A percentile compares a stretch with the other conserved stretches of the same genome.
Conservation (phyloP, 2,888 invertebrate species). For the Zele albiditarsus region DNA sequence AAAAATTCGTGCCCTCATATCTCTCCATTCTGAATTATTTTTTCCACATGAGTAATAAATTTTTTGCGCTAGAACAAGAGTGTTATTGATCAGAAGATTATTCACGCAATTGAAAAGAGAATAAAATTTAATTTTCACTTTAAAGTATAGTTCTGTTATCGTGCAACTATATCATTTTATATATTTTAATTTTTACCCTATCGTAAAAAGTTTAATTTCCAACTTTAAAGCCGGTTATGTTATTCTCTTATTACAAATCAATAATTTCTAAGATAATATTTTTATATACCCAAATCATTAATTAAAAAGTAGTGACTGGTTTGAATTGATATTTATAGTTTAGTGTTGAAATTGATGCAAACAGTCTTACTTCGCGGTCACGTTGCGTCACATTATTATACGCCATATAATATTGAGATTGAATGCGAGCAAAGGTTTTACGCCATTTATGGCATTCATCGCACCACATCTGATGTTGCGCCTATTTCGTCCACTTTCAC, state of each 20-base stretch:
- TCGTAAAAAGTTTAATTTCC: no score
- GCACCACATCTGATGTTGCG: conserved; percentile 40
- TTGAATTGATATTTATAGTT: background rate
- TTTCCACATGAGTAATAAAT: conserved; percentile 19
- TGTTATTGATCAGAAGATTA: no score
- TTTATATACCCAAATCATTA: no score
- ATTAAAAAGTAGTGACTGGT: background rate
- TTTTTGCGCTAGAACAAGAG: background rate
- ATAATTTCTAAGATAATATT: no score
- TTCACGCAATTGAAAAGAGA: no score
- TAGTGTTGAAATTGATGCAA: background rate
- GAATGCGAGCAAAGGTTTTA: conserved; percentile 55
- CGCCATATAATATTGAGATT: conserved; percentile 42
- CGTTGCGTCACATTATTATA: conserved; percentile 24
- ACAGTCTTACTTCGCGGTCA: conserved; percentile 19
- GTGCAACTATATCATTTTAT: no score
- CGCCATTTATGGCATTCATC: conserved; percentile 63
- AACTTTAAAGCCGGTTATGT: no score
- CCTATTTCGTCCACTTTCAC: conserved; percentile 18
- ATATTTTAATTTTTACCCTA: no score
- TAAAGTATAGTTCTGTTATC: no score
- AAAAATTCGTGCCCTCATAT: background rate
- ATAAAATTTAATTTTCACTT: no score
- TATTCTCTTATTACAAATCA: no score
- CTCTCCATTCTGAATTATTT: background rate